Evolutionary conservation across 2,888 invertebrate genomes (phyloP), one percentile per base, ranked within the genome.

Genomic region (Coecobrya sp.): DNA sequence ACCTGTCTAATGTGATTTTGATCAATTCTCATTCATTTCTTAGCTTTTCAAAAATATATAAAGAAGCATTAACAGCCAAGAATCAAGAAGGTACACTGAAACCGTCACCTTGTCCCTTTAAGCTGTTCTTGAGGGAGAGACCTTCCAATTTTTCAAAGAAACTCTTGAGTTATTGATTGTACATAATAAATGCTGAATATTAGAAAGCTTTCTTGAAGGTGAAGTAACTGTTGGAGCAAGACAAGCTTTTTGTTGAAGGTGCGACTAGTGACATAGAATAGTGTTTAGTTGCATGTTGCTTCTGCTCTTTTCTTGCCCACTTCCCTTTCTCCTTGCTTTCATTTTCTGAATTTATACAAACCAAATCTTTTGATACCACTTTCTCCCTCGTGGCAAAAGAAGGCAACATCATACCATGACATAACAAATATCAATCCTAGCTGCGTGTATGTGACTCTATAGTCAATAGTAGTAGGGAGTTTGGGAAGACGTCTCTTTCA

Each of bases 321-420:
- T 7, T 16, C 59, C 42, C 36, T 42, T n/a, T 55, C 59, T 13
- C 73, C 59, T 36, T 42, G 10, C 27, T 30, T 87, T 22, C 73
- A 59, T 86, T 79, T 86, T 16, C 70, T 36, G 10, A 52, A 49
- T 42, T 87, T 55, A 27, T 79, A 59, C 45, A 27, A 88, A 68
- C 52, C 42, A 82, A 59, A 89, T 89, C 89, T 89, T 88, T 88
- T 88, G 88, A 81, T 88, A 81, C 65, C 59, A 2, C 52, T 19
- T 68, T 79, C 36, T 55, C 82, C 89, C 82, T 82, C 22, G 89
- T 89, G 89, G 82, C 82, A 55, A 82, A 55, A 42, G 45, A 55
- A 68, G 19, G 49, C 65, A 81, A 25, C 73, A 45, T 68, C 73
- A 79, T 81, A 22, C 70, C 68, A 70, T 89, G 81, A 82, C 81